phyloP scores from a whole-genome alignment of 2,113 vertebrate genomes.

The Drymodes brunneopygia region DNA sequence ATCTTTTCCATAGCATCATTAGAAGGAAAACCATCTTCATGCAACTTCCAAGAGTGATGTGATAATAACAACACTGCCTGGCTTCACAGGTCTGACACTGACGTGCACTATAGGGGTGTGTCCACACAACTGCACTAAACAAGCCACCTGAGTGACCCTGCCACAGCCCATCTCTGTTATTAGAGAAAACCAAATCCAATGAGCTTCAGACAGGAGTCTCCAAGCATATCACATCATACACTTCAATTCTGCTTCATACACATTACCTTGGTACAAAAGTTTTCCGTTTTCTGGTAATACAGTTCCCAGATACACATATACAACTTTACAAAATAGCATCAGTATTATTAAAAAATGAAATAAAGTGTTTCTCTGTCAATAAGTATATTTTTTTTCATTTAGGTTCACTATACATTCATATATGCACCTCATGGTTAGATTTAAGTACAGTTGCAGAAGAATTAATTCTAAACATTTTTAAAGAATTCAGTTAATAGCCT shows the following conservation, averaged over 20 bases:
- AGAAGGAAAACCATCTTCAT: neutral
- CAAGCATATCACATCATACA: constrained; percentile 14
- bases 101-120: fast-evolving
- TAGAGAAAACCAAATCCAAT: neutral
- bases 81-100: neutral
- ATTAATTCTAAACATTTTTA: neutral
- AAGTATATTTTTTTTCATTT: constrained; percentile 24
- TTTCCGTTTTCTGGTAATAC: constrained; percentile 44
- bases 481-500: neutral
- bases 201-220: constrained; percentile 13
- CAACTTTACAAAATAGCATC: constrained; percentile 5
- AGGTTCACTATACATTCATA: neutral
- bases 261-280: constrained; percentile 11
- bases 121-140: neutral
- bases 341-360: constrained; percentile 45
- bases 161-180: neutral
- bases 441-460: constrained; percentile 31
- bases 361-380: constrained; percentile 39
- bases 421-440: neutral
- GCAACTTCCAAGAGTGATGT: neutral
- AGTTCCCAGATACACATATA: constrained; percentile 28
- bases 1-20: neutral
- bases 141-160: neutral
- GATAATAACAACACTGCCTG: neutral
- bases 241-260: constrained; percentile 55